These are phyloP conservation scores for Cecropterus lyciades DNA, from an alignment of 1,140 invertebrate genomes.

Conservation along the genomic window DNA sequence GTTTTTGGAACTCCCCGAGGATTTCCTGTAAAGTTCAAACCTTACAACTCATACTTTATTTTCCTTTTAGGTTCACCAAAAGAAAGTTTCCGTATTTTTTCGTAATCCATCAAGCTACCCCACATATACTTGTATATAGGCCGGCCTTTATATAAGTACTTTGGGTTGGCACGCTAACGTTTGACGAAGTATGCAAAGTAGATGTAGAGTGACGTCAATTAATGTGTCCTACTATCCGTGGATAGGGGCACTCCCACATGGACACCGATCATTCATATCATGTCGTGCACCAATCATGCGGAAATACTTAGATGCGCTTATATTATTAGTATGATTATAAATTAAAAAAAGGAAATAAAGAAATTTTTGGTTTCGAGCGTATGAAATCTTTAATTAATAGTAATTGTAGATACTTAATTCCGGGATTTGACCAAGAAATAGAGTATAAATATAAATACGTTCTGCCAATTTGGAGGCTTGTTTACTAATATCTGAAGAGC, in stretches of 20 bases:
- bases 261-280: slow-evolving; percentile 31
- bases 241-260: slow-evolving; percentile 13
- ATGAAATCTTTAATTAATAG: no score
- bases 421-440: no score
- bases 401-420: no score
- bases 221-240: slow-evolving; percentile 44
- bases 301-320: slow-evolving; percentile 19
- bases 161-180: slow-evolving; percentile 20
- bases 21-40: slow-evolving; percentile 6
- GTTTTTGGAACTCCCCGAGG: neutral
- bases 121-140: neutral
- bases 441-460: no score
- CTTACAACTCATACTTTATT: slow-evolving; percentile 12
- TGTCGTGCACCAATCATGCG: slow-evolving; percentile 31
- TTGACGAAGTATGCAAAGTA: slow-evolving; percentile 26
- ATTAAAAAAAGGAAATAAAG: no score
- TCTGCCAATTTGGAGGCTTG: no score
- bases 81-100: neutral
- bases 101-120: neutral
- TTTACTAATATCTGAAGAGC: no score
- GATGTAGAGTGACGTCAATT: slow-evolving; percentile 41
- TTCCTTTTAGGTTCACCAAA: neutral
- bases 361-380: no score
- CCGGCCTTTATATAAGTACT: slow-evolving; percentile 10
- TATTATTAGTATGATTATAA: no score